Evolutionary conservation across 2,797 vertebrate genomes (phyloP), one percentile per base, ranked within the genome.

Genomic region (Sebastes trivittatus): DNA sequence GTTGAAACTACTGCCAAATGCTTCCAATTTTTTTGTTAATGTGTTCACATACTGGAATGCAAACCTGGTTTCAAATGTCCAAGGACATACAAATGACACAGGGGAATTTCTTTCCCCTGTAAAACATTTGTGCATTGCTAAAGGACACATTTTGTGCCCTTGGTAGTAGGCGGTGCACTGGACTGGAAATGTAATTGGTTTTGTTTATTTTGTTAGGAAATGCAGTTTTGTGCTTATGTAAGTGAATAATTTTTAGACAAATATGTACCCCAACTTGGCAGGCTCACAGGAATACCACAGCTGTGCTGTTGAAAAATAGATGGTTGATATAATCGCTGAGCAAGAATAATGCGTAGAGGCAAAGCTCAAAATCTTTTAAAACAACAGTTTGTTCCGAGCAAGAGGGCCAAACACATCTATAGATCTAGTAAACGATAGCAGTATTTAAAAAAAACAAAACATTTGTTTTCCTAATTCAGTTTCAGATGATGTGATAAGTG

Each of bases 201-300:
- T 86, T 91, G 81, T 91, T 93, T 89, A 80, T 92, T 92, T 91
- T 88, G 77, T 91, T 75, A 34, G 85, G 65, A 90, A 89, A 88
- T 79, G 67, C 63, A 79, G 71, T 90, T 92, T 93, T 94, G 52
- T 91, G 91, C 93, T 93, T 90, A 89, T 92, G 88, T 84, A 89
- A 88, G 90, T 87, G 80, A 88, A 89, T 90, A 25, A 61, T 91
- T 88, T 91, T 83, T 75, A 77, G 80, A 92, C 88, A 89, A 87
- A 90, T 83, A 90, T 84, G 83, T 88, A 84, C 64, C 79, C 63
- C 65, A 88, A 87, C 83, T 82, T 82, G 81, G 62, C 75, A 32
- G 87, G 87, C 92, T 92, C 92, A 84, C 49, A 93, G 85, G 89
- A 91, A 92, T 91, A 91, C 75, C 88, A 86, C 93, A 94, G 90